Base-by-base conservation (phyloP, 2,888 invertebrate species). In the Trichogramma evanescens region DNA sequence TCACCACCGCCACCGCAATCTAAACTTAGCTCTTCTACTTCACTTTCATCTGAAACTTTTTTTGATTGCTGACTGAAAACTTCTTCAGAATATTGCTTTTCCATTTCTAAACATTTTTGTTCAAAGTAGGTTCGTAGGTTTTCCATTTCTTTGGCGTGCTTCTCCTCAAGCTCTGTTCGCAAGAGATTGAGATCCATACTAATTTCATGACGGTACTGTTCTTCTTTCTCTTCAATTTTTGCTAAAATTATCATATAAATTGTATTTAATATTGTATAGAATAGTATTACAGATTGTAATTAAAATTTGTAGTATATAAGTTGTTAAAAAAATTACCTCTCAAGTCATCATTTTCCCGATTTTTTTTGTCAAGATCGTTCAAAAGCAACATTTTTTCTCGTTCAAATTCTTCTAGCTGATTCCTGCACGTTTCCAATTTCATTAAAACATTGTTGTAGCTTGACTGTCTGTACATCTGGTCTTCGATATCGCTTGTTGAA, bases 61-160 rank as follows among this genome's bases (percentile, higher is more conserved):
- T 84, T 82, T 26, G 86, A 86, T 53, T 86, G 85, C 67, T 86
- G 86, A 64, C 85, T 87, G 68, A 85, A 85, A 6, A 87, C 79
- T 69, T 87, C 87, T 68, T 87, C 87, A 0, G 86, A 86, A 73
- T 84, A 89, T 85, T 90, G 88, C 70, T 89, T 88, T 72, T 89
- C 89, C 76, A 91, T 82, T 69, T 91, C 89, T 0, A 86, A 82
- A 72, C 90, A 91, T 72, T 89, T 90, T 70, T 86, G 83, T 71
- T 91, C 91, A 71, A 90, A 91, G 71, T 91, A 91, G 7, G 84
- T 88, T 51, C 91, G 81, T 57, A 91, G 74, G 71, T 90, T 87
- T 74, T 89, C 89, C 86, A 91, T 87, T 74, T 91, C 89, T 65
- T 84, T 85, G 44, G 85, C 81, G 77, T 91, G 89, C 69, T 86